A percentile compares a stretch with the other conserved stretches of the same genome.
Conservation (phyloP, 2,113 vertebrate species). For the Dendropsophus ebraccatus region DNA sequence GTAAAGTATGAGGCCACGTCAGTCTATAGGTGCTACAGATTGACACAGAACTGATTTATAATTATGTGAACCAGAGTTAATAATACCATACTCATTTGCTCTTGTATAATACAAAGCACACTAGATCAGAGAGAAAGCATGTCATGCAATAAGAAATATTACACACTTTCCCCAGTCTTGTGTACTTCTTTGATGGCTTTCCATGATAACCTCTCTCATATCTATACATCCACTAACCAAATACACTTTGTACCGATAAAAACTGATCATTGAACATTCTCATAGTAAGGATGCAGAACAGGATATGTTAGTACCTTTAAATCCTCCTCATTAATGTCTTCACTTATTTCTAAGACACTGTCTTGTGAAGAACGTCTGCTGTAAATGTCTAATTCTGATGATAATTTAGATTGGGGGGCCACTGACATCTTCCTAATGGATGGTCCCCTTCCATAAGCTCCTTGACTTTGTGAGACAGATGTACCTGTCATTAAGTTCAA, state of each 20-base stretch:
- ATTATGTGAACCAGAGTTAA: not conserved
- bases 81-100: too few relatives aligned
- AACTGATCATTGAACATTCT: not conserved
- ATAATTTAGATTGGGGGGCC: conserved; percentile 79
- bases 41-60: too few relatives aligned
- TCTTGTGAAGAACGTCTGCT: conserved; percentile 88
- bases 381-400: conserved; percentile 88
- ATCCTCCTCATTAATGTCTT: conserved; percentile 92
- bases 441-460: conserved; percentile 73
- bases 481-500: conserved; percentile 86
- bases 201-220: not conserved
- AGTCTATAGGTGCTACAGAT: too few relatives aligned
- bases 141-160: too few relatives aligned
- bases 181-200: not conserved
- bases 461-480: conserved; percentile 70
- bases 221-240: not conserved
- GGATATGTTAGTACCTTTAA: conserved; percentile 80
- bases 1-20: too few relatives aligned
- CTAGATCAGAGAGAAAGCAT: too few relatives aligned
- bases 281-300: not conserved
- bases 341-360: conserved; percentile 84
- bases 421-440: conserved; percentile 85
- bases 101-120: too few relatives aligned
- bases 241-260: not conserved
- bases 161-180: too few relatives aligned